phyloP scores from a whole-genome alignment of 2,113 vertebrate genomes.

The Polypterus bichir region DNA sequence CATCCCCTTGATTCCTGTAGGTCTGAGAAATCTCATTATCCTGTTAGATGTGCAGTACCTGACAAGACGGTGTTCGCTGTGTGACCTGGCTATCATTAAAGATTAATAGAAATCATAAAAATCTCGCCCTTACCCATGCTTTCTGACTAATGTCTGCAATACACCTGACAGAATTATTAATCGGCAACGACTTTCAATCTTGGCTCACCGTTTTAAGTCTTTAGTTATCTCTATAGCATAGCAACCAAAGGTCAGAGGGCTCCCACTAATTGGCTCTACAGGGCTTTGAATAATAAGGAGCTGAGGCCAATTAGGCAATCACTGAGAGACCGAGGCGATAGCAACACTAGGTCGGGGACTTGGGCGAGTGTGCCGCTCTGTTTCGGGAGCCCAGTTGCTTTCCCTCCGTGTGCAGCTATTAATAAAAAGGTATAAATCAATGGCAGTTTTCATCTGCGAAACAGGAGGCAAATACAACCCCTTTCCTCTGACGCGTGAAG shows the following conservation, averaged over 20 bases:
- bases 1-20: constrained; percentile 36
- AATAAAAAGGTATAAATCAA: constrained; percentile 66
- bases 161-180: constrained; percentile 80
- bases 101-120: constrained; percentile 78
- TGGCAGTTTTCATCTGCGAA: constrained; percentile 57
- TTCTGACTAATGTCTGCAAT: constrained; percentile 76
- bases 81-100: constrained; percentile 76
- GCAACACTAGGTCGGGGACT: constrained; percentile 18
- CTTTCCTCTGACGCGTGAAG: constrained; percentile 6
- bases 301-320: constrained; percentile 58
- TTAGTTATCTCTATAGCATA: constrained; percentile 40
- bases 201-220: constrained; percentile 45
- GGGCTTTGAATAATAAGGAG: constrained; percentile 55
- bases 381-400: constrained; percentile 25
- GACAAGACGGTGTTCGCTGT: constrained; percentile 77
- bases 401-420: constrained; percentile 42
- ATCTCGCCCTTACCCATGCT: constrained; percentile 60
- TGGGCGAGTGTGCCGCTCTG: neutral
- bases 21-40: constrained; percentile 76
- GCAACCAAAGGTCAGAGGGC: constrained; percentile 52
- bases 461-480: constrained; percentile 55
- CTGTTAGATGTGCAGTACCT: constrained; percentile 86
- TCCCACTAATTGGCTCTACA: constrained; percentile 62
- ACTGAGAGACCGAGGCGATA: constrained; percentile 34
- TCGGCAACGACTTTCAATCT: constrained; percentile 69